These are phyloP conservation scores for Ahaetulla prasina DNA, from an alignment of 2,113 vertebrate genomes.

Conservation along the genomic window DNA sequence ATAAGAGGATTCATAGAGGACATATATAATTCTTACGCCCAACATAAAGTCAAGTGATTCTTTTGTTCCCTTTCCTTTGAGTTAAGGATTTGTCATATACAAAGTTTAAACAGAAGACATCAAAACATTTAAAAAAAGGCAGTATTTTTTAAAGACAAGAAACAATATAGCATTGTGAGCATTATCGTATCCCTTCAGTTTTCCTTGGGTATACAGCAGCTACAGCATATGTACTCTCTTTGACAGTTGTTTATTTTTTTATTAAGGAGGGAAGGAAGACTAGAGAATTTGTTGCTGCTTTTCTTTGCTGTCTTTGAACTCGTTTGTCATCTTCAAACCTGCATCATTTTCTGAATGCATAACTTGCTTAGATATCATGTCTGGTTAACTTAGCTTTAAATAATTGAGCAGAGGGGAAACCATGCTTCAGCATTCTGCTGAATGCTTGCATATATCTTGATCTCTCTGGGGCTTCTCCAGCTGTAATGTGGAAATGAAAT, in stretches of 20 bases:
- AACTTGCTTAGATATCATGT: neutral
- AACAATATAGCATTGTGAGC: slow-evolving; percentile 7
- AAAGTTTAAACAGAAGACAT: neutral
- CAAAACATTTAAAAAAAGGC: neutral
- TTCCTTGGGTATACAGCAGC: slow-evolving; percentile 9
- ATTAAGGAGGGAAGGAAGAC: neutral
- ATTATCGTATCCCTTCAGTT: slow-evolving; percentile 15
- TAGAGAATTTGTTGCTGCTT: neutral
- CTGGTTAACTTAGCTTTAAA: slow-evolving; percentile 21
- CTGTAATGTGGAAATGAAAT: neutral
- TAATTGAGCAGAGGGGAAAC: neutral
- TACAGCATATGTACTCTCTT: slow-evolving; percentile 24
- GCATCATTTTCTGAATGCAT: slow-evolving; percentile 15
- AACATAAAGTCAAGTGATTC: slow-evolving; percentile 5
- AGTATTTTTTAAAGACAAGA: neutral
- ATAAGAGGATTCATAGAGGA: slow-evolving; percentile 13
- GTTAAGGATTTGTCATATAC: slow-evolving; percentile 12
- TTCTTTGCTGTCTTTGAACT: slow-evolving; percentile 1
- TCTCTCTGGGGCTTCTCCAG: slow-evolving; percentile 6
- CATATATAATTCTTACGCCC: neutral
- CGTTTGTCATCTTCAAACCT: neutral
- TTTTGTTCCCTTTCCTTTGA: neutral
- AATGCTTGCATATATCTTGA: neutral
- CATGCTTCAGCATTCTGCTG: neutral
- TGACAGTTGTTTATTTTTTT: slow-evolving; percentile 22